Percentiles rank a stretch among this genome's conserved stretches.
Conservation (phyloP, 2,113 vertebrate species). For the Syngnathus typhle region DNA sequence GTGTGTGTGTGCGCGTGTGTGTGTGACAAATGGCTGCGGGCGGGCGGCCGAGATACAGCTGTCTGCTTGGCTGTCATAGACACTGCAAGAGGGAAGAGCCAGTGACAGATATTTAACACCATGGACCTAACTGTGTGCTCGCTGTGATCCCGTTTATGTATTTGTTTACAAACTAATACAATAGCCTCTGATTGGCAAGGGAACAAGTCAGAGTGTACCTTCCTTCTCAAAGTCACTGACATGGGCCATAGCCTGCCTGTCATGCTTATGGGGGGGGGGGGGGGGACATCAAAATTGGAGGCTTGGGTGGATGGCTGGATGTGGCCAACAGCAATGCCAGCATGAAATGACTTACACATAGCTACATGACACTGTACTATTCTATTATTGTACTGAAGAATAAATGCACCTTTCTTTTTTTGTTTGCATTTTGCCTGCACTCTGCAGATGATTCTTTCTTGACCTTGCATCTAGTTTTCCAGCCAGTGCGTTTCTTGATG, state of each 20-base stretch:
- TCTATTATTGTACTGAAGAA: background rate
- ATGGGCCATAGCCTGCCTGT: background rate
- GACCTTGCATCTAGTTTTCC: constrained; percentile 24
- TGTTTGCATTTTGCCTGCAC: constrained; percentile 5
- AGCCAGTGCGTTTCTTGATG: constrained; percentile 23
- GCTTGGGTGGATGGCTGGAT: background rate
- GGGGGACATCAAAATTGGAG: background rate
- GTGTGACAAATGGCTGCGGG: constrained; percentile 10
- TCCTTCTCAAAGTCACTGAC: background rate
- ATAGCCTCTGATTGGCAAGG: background rate
- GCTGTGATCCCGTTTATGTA: background rate
- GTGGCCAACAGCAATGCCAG: background rate
- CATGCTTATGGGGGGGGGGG: background rate
- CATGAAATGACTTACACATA: background rate
- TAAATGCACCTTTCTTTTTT: background rate
- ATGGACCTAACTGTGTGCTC: background rate
- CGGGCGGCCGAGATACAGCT: background rate
- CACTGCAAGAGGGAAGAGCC: background rate
- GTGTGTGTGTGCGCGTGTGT: no score
- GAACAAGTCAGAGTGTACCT: background rate
- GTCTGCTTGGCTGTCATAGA: constrained; percentile 8
- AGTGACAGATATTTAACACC: constrained; percentile 1
- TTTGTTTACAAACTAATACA: background rate
- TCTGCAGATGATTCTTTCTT: constrained; percentile 9
- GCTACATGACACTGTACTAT: background rate